phyloP scores from a whole-genome alignment of 1,140 invertebrate genomes.

The Drosophila ficusphila region DNA sequence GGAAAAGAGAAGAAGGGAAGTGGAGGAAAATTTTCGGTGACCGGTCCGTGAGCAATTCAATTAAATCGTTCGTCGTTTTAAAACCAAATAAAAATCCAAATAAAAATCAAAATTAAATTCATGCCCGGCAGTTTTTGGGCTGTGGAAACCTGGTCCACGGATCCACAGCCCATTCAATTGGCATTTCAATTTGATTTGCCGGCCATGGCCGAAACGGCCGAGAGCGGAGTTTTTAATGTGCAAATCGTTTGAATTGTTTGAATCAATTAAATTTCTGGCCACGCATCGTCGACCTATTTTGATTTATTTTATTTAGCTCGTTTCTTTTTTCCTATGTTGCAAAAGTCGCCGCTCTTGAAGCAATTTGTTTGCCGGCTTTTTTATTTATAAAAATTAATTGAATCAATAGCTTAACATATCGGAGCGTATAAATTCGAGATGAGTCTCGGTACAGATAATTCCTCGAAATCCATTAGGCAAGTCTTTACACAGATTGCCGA shows the following conservation, averaged over 20 bases:
- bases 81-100: conserved; percentile 66
- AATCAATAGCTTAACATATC: conserved; percentile 23
- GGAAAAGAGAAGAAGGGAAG: too few relatives aligned
- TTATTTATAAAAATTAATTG: conserved; percentile 33
- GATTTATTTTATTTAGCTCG: conserved; percentile 34
- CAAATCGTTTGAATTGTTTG: conserved; percentile 52
- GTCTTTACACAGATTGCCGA: neutral
- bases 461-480: conserved; percentile 10
- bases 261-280: conserved; percentile 53
- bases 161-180: conserved; percentile 41
- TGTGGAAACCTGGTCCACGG: neutral
- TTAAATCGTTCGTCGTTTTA: conserved; percentile 71
- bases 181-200: conserved; percentile 73
- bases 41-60: conserved; percentile 50
- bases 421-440: conserved; percentile 23
- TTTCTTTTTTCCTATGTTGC: neutral
- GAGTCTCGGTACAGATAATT: neutral
- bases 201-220: conserved; percentile 11
- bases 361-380: neutral
- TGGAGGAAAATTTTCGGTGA: conserved; percentile 2
- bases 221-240: conserved; percentile 42
- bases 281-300: conserved; percentile 36
- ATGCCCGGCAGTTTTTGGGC: conserved; percentile 35
- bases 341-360: neutral
- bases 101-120: conserved; percentile 78